A percentile compares a stretch with the other conserved stretches of the same genome.
phyloP scores from a whole-genome alignment of 2,797 vertebrate genomes.

The Threskiornis aethiopicus region DNA sequence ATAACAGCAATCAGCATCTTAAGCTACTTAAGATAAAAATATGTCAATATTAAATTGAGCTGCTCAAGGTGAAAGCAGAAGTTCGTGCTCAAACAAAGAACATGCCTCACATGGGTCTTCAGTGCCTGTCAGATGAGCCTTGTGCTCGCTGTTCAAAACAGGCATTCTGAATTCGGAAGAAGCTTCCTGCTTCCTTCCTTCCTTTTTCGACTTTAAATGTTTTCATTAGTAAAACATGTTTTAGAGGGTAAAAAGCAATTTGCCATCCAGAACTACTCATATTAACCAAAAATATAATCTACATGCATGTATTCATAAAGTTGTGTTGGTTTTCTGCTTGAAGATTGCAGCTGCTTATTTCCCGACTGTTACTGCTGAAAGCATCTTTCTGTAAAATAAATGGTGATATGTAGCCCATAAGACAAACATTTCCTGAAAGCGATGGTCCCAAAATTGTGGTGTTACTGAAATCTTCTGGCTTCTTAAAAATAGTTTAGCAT shows the following conservation, averaged over 20 bases:
- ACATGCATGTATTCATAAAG: not conserved
- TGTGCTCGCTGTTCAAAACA: not conserved
- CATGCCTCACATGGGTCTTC: fast-evolving
- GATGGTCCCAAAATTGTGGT: not conserved
- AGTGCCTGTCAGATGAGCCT: not conserved
- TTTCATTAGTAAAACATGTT: not conserved
- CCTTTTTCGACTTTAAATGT: not conserved
- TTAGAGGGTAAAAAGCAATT: not conserved
- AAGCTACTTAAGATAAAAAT: not conserved
- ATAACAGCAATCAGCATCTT: not conserved
- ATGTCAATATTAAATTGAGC: not conserved
- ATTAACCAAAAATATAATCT: not conserved
- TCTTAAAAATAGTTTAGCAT: not conserved
- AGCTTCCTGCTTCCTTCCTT: not conserved
- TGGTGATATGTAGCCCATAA: not conserved
- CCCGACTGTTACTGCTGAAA: not conserved
- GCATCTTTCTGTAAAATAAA: not conserved
- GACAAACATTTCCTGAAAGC: not conserved
- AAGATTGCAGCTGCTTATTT: not conserved
- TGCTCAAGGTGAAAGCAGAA: not conserved
- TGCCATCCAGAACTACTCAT: not conserved
- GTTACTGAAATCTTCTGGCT: not conserved
- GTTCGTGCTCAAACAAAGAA: fast-evolving
- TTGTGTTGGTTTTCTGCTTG: not conserved
- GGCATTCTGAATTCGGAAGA: not conserved